Conservation (phyloP, 2,113 vertebrate genomes). For the Leptobrachium leishanense region DNA sequence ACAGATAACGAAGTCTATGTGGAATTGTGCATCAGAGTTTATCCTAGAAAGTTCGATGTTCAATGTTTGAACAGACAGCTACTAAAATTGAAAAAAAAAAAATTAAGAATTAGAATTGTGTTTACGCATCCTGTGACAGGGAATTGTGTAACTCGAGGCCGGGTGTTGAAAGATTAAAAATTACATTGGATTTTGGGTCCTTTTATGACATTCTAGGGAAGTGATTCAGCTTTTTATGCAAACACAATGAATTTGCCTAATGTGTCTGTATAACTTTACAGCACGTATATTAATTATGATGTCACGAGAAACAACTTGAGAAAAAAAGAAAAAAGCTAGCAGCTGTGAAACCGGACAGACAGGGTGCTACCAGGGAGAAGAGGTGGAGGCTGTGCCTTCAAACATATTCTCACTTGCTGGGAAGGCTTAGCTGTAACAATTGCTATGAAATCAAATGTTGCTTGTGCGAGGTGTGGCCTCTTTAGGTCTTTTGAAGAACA, state of each 20-base stretch:
- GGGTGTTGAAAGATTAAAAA: too few relatives aligned
- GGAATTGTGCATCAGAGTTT: too few relatives aligned
- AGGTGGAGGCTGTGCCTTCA: not conserved
- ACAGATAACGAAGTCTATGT: too few relatives aligned
- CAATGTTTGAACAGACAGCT: too few relatives aligned
- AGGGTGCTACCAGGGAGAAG: not conserved
- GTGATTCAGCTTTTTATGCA: not conserved
- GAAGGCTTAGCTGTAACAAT: slow-evolving; percentile 3
- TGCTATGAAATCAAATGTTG: not conserved
- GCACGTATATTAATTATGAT: slow-evolving; percentile 24
- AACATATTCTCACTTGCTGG: not conserved
- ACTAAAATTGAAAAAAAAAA: too few relatives aligned
- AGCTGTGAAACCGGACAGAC: slow-evolving; percentile 34
- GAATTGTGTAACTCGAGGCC: not conserved
- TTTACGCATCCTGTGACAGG: slow-evolving; percentile 6
- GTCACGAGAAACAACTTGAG: slow-evolving; percentile 4
- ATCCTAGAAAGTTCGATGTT: too few relatives aligned
- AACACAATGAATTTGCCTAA: not conserved
- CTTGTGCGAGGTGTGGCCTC: slow-evolving; percentile 22
- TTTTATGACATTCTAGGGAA: not conserved
- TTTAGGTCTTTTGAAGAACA: slow-evolving; percentile 19
- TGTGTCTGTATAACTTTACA: slow-evolving; percentile 1
- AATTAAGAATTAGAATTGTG: not conserved
- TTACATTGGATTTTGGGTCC: not conserved
- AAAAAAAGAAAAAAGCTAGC: not conserved